Evolutionary conservation across 2,888 invertebrate genomes (phyloP).

Genomic region (Rhabditoides inermis): DNA sequence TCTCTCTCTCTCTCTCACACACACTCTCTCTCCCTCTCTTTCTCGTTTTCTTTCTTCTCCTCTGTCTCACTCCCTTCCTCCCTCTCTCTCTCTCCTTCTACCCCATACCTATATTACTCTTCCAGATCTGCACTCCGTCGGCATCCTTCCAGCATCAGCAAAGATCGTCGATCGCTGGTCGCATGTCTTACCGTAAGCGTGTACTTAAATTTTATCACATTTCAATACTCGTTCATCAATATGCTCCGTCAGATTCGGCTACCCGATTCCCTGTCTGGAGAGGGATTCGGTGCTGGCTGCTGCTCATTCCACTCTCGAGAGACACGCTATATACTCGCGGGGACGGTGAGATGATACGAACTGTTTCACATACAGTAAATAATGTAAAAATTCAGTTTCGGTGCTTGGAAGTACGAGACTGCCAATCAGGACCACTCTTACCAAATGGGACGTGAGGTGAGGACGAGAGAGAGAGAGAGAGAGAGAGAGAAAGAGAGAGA

Average conservation of each 20-base stretch:
- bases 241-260: no score
- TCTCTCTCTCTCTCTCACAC: no score
- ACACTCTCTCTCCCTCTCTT: no score
- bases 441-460: conserved; percentile 28
- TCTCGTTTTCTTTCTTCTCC: no score
- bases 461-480: no score
- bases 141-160: conserved; percentile 12
- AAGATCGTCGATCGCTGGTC: conserved; percentile 24
- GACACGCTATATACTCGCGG: conserved; percentile 25
- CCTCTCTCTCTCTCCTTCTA: no score
- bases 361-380: background rate
- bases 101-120: no score
- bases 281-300: conserved; percentile 23
- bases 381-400: conserved; percentile 25
- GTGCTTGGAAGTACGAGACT: conserved; percentile 41
- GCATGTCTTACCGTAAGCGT: conserved; percentile 19
- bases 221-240: no score
- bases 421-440: conserved; percentile 45
- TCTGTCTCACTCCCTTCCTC: no score
- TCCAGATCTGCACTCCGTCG: conserved; percentile 20
- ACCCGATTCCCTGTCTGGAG: conserved; percentile 35
- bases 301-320: conserved; percentile 21
- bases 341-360: conserved; percentile 28
- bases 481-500: no score
- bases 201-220: no score